Evolutionary conservation across 2,888 invertebrate genomes (phyloP).

Genomic region (Perizoma affinitatum): DNA sequence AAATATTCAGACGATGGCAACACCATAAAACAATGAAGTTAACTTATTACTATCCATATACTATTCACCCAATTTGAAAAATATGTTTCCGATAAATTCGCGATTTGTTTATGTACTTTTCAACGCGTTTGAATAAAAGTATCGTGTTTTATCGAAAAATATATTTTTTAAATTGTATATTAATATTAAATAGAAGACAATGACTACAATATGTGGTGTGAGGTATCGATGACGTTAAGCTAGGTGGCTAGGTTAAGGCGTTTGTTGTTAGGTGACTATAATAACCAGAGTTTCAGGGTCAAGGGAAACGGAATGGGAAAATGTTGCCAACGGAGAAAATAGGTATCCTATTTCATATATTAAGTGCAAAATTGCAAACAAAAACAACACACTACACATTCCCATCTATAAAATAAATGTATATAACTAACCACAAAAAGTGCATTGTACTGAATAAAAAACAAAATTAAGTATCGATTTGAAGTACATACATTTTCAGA

Average conservation of each 20-base stretch:
- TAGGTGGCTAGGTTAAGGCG: constrained; percentile 51
- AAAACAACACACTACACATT: constrained; percentile 54
- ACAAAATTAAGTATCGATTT: constrained; percentile 56
- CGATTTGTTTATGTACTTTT: constrained; percentile 8
- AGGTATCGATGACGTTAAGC: constrained; percentile 66
- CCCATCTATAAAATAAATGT: constrained; percentile 51
- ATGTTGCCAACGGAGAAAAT: constrained; percentile 29
- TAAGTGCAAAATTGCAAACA: constrained; percentile 56
- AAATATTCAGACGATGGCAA: constrained; percentile 72
- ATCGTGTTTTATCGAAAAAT: constrained; percentile 29
- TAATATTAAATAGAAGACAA: constrained; percentile 48
- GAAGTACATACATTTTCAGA: constrained; percentile 61
- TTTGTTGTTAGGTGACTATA: constrained; percentile 52
- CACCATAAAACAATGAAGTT: constrained; percentile 74
- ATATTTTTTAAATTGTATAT: constrained; percentile 44
- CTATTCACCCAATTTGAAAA: constrained; percentile 54
- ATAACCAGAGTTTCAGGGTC: constrained; percentile 26
- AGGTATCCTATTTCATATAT: constrained; percentile 27
- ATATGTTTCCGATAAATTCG: constrained; percentile 42
- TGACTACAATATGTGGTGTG: constrained; percentile 70
- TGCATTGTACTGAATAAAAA: constrained; percentile 66
- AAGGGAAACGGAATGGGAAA: constrained; percentile 35
- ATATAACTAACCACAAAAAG: constrained; percentile 60
- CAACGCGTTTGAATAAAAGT: constrained; percentile 4
- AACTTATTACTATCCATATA: constrained; percentile 54